Conservation (phyloP, 2,113 vertebrate species). For the Tinamus guttatus region DNA sequence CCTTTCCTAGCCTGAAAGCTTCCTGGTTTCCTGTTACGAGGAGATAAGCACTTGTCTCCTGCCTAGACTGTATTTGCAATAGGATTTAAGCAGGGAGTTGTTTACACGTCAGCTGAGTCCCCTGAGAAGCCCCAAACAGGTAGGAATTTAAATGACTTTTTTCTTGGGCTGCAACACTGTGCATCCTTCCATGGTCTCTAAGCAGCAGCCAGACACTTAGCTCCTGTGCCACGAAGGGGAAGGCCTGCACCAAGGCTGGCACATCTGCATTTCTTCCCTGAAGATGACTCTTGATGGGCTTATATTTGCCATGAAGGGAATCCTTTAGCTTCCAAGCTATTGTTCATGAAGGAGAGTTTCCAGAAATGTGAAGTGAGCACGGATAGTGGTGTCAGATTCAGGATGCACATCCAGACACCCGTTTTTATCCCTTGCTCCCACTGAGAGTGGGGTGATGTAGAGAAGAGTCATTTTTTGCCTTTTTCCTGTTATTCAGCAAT, state of each 20-base stretch:
- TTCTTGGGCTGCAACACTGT: neutral
- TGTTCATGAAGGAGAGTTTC: neutral
- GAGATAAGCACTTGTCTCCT: conserved; percentile 45
- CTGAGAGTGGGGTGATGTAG: neutral
- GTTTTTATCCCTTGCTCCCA: neutral
- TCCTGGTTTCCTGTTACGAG: conserved; percentile 4
- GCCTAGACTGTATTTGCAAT: neutral
- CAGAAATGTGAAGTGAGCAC: neutral
- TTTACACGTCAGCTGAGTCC: conserved; percentile 1
- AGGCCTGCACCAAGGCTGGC: neutral
- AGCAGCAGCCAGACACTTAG: neutral
- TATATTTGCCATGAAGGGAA: neutral
- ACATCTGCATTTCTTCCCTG: neutral
- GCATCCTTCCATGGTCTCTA: neutral
- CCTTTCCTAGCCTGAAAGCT: conserved; percentile 34
- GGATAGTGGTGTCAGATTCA: neutral
- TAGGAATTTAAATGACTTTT: neutral
- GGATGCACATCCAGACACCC: neutral
- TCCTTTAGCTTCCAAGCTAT: neutral
- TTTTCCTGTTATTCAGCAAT: neutral
- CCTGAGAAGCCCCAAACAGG: neutral
- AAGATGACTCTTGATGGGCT: neutral
- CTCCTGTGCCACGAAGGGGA: neutral
- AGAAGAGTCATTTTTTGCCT: neutral
- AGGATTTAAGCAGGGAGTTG: conserved; percentile 28